Evolutionary conservation across 2,113 vertebrate genomes (phyloP).

Genomic region (Oostethus manadensis): DNA sequence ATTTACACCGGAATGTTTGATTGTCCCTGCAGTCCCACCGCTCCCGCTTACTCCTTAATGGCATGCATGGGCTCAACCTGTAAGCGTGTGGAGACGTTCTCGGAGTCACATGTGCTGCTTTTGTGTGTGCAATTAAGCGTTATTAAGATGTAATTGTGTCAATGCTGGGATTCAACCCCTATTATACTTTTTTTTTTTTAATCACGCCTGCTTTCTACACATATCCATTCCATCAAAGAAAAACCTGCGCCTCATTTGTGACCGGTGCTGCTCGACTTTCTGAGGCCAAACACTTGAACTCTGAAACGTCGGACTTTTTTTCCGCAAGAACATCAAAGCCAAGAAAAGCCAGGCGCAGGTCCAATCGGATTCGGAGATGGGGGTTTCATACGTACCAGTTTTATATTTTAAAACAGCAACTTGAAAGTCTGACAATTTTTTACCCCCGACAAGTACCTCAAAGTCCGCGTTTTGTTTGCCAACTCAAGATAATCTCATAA

Average conservation of each 20-base stretch:
- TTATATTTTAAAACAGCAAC: no score
- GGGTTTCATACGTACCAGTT: no score
- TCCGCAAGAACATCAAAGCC: neutral
- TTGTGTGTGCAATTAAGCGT: constrained; percentile 52
- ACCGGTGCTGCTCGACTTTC: neutral
- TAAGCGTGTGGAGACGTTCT: constrained; percentile 30
- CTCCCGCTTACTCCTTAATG: constrained; percentile 3
- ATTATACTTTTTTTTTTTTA: constrained; percentile 18
- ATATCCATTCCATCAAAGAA: no score
- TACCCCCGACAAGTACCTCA: no score
- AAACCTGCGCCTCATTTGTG: no score
- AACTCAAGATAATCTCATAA: no score
- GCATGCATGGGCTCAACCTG: constrained; percentile 21
- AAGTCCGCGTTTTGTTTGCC: no score
- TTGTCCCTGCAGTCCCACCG: neutral
- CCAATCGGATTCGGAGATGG: neutral
- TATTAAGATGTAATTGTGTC: constrained; percentile 54
- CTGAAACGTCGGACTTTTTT: neutral
- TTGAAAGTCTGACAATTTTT: no score
- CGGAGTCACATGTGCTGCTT: constrained; percentile 15
- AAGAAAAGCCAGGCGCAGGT: neutral
- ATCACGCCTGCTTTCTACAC: neutral
- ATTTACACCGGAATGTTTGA: neutral
- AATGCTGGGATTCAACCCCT: constrained; percentile 41
- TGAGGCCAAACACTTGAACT: neutral